Base-by-base conservation (phyloP, 2,888 invertebrate genomes). In the Cryptus armator region DNA sequence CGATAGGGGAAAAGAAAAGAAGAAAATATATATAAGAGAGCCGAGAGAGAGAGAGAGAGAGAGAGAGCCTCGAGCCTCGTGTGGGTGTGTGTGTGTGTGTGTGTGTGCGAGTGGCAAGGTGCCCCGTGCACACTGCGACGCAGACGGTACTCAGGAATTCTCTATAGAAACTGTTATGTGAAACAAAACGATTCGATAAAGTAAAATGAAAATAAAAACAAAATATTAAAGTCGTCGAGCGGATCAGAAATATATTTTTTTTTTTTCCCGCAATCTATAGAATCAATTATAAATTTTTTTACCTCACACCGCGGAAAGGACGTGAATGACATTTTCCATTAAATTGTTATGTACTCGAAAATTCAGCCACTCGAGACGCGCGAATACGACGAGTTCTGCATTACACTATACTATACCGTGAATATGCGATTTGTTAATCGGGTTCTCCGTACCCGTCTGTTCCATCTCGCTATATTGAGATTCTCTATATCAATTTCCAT, bases 1-100 rank as follows among this genome's bases (percentile, higher is more conserved):
- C 86, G 77, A 86, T 81, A 81, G 87, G 86, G 86, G 81, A 64
- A 46, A 64, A 77, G 76, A 80, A 53, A 66, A 66, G 53, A 62
- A 67, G 24, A 67, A 72, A 79, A 71, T 37, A 9, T 37, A 37
- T 37, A 67, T 37, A 46, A 62, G 64, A 32, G 68, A 19, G 29
- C 67, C 64, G 81, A 71, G 24, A 24, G 24, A 24, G 2, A 24
- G 24, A 24, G 24, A 24, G 24, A 3, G 24, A 24, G 24, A 24
- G 24, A 24, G n/a, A n/a, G n/a, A n/a, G 19, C 19, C 19, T 19
- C 19, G 19, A 19, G 19, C 19, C 19, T 19, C 19, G 51, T 16
- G 51, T 12, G 29, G 43, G 37, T 16, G 66, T 44, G 72, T 44
- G n/a, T n/a, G n/a, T n/a, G n/a, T n/a, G n/a, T n/a, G 71, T 32